Conservation (phyloP, 53 echinoderm and acorn worm species). For the Stichopus horrens region DNA sequence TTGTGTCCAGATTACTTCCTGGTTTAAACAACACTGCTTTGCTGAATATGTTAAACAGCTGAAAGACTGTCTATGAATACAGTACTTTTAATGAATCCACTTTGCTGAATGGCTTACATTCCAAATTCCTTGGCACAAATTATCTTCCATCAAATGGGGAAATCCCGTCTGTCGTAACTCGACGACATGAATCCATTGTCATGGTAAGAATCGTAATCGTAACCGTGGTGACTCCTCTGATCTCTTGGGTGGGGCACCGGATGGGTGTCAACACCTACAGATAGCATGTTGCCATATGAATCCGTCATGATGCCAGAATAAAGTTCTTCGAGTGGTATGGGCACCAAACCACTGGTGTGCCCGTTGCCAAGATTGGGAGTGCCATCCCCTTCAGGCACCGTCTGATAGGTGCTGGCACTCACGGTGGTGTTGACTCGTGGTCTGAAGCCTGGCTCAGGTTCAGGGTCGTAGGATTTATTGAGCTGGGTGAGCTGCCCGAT, state of each 20-base stretch:
- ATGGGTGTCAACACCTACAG: conserved; percentile 31
- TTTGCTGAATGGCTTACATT: not conserved
- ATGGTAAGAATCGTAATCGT: not conserved
- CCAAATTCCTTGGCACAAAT: not conserved
- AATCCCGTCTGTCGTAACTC: conserved; percentile 18
- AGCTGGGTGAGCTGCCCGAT: conserved; percentile 53
- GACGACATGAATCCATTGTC: conserved; percentile 28
- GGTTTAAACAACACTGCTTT: not conserved
- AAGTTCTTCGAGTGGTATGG: conserved; percentile 37
- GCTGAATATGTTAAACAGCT: not conserved
- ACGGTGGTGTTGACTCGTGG: conserved; percentile 24
- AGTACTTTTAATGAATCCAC: not conserved
- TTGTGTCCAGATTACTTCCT: no score
- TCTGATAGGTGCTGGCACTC: conserved; percentile 37
- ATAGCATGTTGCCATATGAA: not conserved
- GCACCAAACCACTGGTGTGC: conserved; percentile 1
- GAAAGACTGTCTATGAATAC: conserved; percentile 39
- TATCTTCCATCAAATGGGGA: not conserved
- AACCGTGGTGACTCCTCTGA: not conserved
- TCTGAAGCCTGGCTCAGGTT: conserved; percentile 46
- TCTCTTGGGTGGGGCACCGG: not conserved
- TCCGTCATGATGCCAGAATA: conserved; percentile 30
- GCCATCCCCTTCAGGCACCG: conserved; percentile 45
- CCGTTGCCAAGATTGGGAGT: conserved; percentile 35
- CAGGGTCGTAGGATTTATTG: conserved; percentile 50